Percentiles rank a stretch among this genome's conserved stretches.
Evolutionary conservation across 1,140 invertebrate species (phyloP).

Genomic region (Neodiprion pinetum): DNA sequence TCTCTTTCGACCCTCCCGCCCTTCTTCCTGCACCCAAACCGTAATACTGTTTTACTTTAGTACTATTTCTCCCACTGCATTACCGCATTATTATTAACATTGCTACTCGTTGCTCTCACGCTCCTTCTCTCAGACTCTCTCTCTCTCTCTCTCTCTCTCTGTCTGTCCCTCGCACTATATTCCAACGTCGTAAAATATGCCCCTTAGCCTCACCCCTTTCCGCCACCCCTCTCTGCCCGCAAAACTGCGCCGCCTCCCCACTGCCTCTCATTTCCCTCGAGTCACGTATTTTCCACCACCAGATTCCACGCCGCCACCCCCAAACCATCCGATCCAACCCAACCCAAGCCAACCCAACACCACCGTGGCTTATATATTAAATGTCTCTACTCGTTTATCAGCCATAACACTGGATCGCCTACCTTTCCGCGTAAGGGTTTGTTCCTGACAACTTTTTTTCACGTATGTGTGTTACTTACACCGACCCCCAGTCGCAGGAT

Average conservation of each 20-base stretch:
- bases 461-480: neutral
- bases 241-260: conserved; percentile 26
- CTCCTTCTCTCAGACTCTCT: conserved; percentile 16
- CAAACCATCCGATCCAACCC: conserved; percentile 14
- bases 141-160: conserved; percentile 30
- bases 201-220: conserved; percentile 1
- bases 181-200: conserved; percentile 28
- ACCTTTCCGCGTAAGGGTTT: neutral
- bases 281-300: conserved; percentile 35
- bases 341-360: neutral
- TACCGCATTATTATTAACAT: conserved; percentile 18
- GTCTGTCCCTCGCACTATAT: neutral
- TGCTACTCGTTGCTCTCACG: conserved; percentile 25
- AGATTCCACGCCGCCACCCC: conserved; percentile 18
- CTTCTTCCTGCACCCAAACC: neutral
- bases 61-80: conserved; percentile 32
- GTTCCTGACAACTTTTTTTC: neutral
- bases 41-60: conserved; percentile 29
- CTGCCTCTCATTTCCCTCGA: conserved; percentile 52
- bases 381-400: neutral
- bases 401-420: neutral
- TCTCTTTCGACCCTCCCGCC: neutral
- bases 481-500: neutral
- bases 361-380: neutral
- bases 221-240: neutral